phyloP scores from a whole-genome alignment of 2,797 vertebrate species.

The Gephyroberyx darwinii region DNA sequence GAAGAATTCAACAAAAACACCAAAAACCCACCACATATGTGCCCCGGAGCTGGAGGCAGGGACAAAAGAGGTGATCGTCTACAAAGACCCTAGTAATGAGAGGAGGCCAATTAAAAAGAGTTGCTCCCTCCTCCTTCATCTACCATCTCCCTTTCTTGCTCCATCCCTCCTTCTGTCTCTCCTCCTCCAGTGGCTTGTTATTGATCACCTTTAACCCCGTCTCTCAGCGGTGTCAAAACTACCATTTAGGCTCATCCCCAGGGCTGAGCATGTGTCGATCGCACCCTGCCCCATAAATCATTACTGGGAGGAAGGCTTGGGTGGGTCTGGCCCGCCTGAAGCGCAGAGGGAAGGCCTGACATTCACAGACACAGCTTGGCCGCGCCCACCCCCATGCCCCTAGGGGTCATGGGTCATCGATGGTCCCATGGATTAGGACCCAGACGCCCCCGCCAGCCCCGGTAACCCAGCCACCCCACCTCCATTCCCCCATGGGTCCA shows the following conservation, averaged over 20 bases:
- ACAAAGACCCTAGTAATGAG: conserved; percentile 82
- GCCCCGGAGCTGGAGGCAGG: conserved; percentile 44
- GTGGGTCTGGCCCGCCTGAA: conserved; percentile 47
- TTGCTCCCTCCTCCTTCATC: conserved; percentile 59
- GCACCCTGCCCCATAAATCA: conserved; percentile 90
- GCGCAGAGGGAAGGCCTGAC: conserved; percentile 65
- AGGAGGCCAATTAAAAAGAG: conserved; percentile 79
- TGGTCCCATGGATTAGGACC: conserved; percentile 74
- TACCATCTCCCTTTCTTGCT: conserved; percentile 42
- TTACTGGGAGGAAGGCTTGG: conserved; percentile 65
- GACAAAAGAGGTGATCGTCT: conserved; percentile 71
- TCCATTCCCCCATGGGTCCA: conserved; percentile 48
- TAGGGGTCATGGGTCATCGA: conserved; percentile 78
- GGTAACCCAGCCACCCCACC: conserved; percentile 51
- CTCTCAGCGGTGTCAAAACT: conserved; percentile 91
- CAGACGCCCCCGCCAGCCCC: conserved; percentile 61
- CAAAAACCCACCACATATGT: conserved; percentile 52
- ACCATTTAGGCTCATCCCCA: conserved; percentile 90
- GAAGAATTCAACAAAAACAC: conserved; percentile 46
- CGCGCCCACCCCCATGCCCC: conserved; percentile 51
- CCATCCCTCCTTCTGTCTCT: conserved; percentile 67
- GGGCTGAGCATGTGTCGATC: conserved; percentile 88
- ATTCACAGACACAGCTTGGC: conserved; percentile 66
- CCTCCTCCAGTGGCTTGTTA: conserved; percentile 85
- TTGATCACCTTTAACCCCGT: conserved; percentile 96